Conservation (phyloP, 2,888 invertebrate genomes). For the Eristalinus aeneus region DNA sequence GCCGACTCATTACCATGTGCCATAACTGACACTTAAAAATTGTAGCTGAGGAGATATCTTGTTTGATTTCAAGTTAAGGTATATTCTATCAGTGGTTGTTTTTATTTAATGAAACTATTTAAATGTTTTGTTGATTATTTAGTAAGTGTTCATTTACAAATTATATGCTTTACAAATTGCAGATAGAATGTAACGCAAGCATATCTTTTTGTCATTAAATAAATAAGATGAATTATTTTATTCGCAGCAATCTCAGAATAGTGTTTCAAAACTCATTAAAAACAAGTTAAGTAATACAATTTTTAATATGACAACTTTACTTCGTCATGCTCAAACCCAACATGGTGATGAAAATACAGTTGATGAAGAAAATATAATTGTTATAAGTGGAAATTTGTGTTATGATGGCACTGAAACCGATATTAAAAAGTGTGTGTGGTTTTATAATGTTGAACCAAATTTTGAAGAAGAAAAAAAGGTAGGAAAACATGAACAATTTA, state of each 20-base stretch:
- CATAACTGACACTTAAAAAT: not conserved
- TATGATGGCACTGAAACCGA: not conserved
- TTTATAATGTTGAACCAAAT: conserved; percentile 69
- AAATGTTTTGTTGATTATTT: not conserved
- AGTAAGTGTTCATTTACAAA: conserved; percentile 3
- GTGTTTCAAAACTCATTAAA: not conserved
- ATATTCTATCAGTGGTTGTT: not conserved
- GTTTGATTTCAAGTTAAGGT: not conserved
- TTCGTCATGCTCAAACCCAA: conserved; percentile 75
- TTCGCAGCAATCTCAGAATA: conserved; percentile 14
- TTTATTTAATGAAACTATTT: not conserved
- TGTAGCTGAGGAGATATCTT: too few relatives aligned
- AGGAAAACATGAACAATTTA: conserved; percentile 3
- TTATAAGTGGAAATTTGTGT: conserved; percentile 73
- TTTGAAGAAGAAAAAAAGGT: conserved; percentile 23
- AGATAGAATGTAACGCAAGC: not conserved
- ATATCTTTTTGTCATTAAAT: not conserved
- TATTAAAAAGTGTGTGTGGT: conserved; percentile 72
- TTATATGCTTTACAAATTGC: not conserved
- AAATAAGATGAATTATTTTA: not conserved
- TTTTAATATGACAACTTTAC: conserved; percentile 49
- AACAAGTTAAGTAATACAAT: conserved; percentile 4
- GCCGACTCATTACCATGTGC: not conserved
- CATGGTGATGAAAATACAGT: conserved; percentile 74
- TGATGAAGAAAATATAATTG: conserved; percentile 77